Evolutionary conservation across 2,797 vertebrate genomes (phyloP).

Genomic region (Liparis tanakae): DNA sequence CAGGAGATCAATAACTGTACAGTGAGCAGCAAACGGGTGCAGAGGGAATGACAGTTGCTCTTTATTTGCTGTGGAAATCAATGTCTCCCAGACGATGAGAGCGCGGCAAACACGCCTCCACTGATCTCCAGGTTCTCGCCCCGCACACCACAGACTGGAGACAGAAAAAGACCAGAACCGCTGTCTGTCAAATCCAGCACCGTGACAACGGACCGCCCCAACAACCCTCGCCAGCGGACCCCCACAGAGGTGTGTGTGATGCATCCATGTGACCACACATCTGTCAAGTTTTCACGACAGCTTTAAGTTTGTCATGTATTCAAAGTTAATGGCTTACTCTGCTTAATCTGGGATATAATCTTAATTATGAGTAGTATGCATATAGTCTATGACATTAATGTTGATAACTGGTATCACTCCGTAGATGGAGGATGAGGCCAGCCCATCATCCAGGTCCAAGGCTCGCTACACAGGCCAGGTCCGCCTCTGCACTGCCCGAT

Average conservation of each 20-base stretch:
- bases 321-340: neutral
- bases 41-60: slow-evolving; percentile 70
- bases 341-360: neutral
- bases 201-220: slow-evolving; percentile 80
- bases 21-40: slow-evolving; percentile 62
- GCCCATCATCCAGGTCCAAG: slow-evolving; percentile 89
- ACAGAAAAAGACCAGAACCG: slow-evolving; percentile 79
- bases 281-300: neutral
- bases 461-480: slow-evolving; percentile 96
- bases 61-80: slow-evolving; percentile 79
- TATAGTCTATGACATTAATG: neutral
- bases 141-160: slow-evolving; percentile 81
- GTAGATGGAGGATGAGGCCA: slow-evolving; percentile 95
- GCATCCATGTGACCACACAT: neutral
- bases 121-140: slow-evolving; percentile 85
- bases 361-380: neutral
- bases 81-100: slow-evolving; percentile 88
- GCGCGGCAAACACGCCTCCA: slow-evolving; percentile 74
- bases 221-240: slow-evolving; percentile 86
- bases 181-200: slow-evolving; percentile 81
- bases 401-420: slow-evolving; percentile 2
- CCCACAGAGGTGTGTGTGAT: slow-evolving; percentile 86
- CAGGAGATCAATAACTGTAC: slow-evolving; percentile 71
- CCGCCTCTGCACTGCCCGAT: slow-evolving; percentile 96
- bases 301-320: neutral